Conservation (phyloP, 2,888 invertebrate species). For the Acronicta alni region DNA sequence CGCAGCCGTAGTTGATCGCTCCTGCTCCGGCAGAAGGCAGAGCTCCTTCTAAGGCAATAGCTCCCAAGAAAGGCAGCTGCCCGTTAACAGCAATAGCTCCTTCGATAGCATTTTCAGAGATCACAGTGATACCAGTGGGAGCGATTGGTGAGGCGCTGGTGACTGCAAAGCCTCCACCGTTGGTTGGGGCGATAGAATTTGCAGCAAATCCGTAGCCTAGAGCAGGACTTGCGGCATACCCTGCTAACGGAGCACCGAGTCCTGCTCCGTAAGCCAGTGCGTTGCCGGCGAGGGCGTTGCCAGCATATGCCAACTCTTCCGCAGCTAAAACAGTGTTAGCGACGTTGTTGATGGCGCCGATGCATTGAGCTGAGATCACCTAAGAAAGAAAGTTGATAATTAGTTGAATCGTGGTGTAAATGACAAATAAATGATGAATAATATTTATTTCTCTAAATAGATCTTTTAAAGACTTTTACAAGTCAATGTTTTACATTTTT, state of each 20-base stretch:
- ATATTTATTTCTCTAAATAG: no score
- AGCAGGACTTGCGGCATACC: slow-evolving; percentile 14
- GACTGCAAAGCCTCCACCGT: slow-evolving; percentile 55
- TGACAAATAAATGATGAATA: no score
- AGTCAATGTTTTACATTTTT: no score
- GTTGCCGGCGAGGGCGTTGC: slow-evolving; percentile 22
- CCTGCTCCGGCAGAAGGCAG: slow-evolving; percentile 61
- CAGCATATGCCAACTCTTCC: slow-evolving; percentile 43
- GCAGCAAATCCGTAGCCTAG: slow-evolving; percentile 14
- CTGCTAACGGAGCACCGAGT: neutral
- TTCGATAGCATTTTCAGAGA: slow-evolving; percentile 68
- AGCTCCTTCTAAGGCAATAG: slow-evolving; percentile 63
- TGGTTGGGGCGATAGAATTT: slow-evolving; percentile 33
- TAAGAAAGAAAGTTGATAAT: neutral
- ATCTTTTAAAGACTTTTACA: no score
- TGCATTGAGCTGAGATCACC: slow-evolving; percentile 25
- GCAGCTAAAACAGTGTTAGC: slow-evolving; percentile 20
- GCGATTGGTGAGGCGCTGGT: slow-evolving; percentile 61
- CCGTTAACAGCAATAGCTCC: slow-evolving; percentile 62
- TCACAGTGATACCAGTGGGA: slow-evolving; percentile 64
- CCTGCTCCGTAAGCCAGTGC: slow-evolving; percentile 28
- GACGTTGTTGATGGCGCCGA: slow-evolving; percentile 31
- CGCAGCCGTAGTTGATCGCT: slow-evolving; percentile 56
- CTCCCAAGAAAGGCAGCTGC: slow-evolving; percentile 65
- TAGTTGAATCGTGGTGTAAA: no score